These are phyloP conservation scores for Microcebus tavaratra DNA, from an alignment of 2,113 vertebrate species.

Conservation along the genomic window DNA sequence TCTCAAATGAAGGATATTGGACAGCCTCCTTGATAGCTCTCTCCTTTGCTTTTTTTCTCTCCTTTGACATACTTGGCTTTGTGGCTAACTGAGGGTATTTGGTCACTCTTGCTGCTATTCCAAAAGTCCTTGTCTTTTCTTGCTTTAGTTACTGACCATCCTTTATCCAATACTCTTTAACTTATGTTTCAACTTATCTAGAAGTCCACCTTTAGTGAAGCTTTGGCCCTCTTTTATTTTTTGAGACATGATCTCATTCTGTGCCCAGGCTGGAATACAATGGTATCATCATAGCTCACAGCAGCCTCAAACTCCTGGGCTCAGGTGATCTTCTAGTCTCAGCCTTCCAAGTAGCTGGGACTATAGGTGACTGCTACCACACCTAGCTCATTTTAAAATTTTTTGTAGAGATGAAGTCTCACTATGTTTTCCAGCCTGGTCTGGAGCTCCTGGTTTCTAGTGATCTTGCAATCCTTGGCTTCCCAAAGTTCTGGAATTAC, in stretches of 20 bases:
- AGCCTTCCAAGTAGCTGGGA: background rate
- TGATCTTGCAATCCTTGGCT: background rate
- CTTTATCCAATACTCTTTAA: background rate
- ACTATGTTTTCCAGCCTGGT: background rate
- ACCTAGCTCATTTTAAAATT: no score
- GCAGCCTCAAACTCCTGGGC: background rate
- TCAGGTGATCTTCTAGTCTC: background rate
- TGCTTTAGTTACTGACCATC: background rate
- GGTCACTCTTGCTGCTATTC: background rate
- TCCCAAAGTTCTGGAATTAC: background rate
- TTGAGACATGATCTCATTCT: background rate
- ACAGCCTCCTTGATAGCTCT: background rate
- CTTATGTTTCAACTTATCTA: background rate
- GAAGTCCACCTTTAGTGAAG: conserved; percentile 15
- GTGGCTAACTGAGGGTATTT: background rate
- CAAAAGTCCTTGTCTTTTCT: background rate
- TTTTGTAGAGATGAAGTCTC: no score
- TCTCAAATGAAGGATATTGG: background rate
- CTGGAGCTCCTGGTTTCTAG: background rate
- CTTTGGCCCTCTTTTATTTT: background rate
- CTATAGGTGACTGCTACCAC: no score
- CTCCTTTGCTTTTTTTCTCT: conserved; percentile 23
- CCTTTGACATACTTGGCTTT: background rate
- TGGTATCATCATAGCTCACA: background rate
- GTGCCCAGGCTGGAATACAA: background rate